Evolutionary conservation across 2,113 vertebrate species (phyloP), one percentile per base, ranked within the genome.

Genomic region (Tragelaphus strepsiceros): DNA sequence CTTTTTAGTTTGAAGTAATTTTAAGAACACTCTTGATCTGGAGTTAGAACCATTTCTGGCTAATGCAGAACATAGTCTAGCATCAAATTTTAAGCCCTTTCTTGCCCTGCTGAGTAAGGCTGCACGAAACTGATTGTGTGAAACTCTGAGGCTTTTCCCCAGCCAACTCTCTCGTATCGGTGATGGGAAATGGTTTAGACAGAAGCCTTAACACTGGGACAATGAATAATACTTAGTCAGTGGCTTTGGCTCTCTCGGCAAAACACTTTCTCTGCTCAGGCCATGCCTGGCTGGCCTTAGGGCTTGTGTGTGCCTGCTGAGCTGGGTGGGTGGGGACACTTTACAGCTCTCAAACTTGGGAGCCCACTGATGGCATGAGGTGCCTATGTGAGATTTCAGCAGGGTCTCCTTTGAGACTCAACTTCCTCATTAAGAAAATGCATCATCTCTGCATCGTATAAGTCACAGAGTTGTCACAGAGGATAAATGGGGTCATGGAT

Each of bases 71-170:
- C 74, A 30, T 7, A 35, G 13, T 22, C 49, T 5, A 13, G 35
- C 8, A 15, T 78, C 13, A 78, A 7, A 22, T 74, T 94, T n/a
- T 9, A 56, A 21, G 5, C 11, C 15, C 7, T 4, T 88, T 26
- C 15, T 17, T 39, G 10, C 12, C 1, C n/a, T 64, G 58, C 32
- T 11, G 5, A 85, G 16, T 13, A 13, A 96, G 58, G 49, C 54
- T 58, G 26, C 0, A 0, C 11, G 71, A 80, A 82, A 30, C 16
- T 51, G 30, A 43, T 1, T 0, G 46, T 6, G 0, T 62, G 28
- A 62, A 15, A 4, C 24, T 13, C 5, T 1, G n/a, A 28, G 30
- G 7, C 19, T 43, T 7, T 51, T 2, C 4, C 13, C 5, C 4
- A 19, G 39, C 39, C 85, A 24, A 16, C 10, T 32, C 43, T 43